phyloP scores from a whole-genome alignment of 2,888 invertebrate species.

The Eupithecia subfuscata region DNA sequence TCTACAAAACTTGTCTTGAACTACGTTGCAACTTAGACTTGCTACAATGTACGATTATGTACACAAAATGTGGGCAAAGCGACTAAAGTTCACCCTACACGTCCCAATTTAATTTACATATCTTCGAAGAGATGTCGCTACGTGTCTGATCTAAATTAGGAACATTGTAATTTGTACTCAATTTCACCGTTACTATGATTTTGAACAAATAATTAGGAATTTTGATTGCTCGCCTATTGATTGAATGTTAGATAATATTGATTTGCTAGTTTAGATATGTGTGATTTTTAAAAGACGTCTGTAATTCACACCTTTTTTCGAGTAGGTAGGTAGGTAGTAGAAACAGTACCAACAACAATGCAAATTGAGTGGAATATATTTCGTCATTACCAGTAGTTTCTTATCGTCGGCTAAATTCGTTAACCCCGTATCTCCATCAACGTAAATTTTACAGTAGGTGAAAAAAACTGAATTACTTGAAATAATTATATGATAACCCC shows the following conservation, averaged over 20 bases:
- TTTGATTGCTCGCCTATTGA: neutral
- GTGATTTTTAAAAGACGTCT: neutral
- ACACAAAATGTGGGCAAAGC: neutral
- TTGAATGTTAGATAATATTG: no score
- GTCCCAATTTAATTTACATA: constrained; percentile 15
- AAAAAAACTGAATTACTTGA: no score
- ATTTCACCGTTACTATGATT: neutral
- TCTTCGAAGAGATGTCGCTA: constrained; percentile 44
- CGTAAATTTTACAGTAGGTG: no score
- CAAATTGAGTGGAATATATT: neutral
- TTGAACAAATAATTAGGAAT: neutral
- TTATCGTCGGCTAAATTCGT: no score
- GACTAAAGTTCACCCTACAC: neutral
- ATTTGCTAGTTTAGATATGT: neutral
- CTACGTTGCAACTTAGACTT: neutral
- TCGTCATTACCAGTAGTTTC: neutral
- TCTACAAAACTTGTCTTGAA: constrained; percentile 20
- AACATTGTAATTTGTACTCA: neutral
- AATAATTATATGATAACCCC: no score
- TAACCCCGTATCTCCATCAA: no score
- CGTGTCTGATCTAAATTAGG: neutral
- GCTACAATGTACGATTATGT: neutral
- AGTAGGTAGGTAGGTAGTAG: neutral
- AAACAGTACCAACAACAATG: neutral
- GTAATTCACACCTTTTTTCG: neutral